Evolutionary conservation across 2,888 invertebrate species (phyloP).

Genomic region (Falcaria lacertinaria): DNA sequence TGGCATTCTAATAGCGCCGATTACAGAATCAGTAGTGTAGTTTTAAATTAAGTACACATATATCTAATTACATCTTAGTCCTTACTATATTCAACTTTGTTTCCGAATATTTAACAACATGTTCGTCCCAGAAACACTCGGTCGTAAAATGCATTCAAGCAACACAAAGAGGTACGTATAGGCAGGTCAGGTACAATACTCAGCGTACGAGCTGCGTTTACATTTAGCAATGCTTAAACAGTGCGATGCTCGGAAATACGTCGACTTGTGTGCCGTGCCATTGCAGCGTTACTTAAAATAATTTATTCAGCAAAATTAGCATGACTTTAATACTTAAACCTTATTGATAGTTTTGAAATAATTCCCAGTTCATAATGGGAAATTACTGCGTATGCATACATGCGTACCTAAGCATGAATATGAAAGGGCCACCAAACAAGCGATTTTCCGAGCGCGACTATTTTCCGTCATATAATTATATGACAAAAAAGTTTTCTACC

Average conservation of each 20-base stretch:
- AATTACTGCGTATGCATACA: not conserved
- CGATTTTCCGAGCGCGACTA: no score
- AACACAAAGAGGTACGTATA: constrained; percentile 45
- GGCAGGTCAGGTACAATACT: constrained; percentile 17
- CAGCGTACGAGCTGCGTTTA: constrained; percentile 15
- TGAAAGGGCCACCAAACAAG: not conserved
- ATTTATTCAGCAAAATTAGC: not conserved
- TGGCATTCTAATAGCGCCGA: no score
- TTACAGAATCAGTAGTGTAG: no score
- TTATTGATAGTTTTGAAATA: not conserved
- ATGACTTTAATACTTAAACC: not conserved
- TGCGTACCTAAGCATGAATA: no score
- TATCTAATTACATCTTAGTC: no score
- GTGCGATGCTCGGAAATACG: not conserved
- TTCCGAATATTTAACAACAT: constrained; percentile 57
- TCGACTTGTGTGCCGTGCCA: not conserved
- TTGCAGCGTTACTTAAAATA: not conserved
- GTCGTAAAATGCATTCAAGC: constrained; percentile 66
- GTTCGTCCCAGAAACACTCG: constrained; percentile 53
- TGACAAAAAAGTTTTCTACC: no score
- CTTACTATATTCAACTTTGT: constrained; percentile 45
- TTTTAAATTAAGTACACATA: no score
- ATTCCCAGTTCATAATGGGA: not conserved
- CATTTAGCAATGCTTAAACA: constrained; percentile 37
- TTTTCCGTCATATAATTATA: no score